A percentile compares a stretch with the other conserved stretches of the same genome.
phyloP scores from a whole-genome alignment of 2,888 invertebrate species.

The Coelopa pilipes region DNA sequence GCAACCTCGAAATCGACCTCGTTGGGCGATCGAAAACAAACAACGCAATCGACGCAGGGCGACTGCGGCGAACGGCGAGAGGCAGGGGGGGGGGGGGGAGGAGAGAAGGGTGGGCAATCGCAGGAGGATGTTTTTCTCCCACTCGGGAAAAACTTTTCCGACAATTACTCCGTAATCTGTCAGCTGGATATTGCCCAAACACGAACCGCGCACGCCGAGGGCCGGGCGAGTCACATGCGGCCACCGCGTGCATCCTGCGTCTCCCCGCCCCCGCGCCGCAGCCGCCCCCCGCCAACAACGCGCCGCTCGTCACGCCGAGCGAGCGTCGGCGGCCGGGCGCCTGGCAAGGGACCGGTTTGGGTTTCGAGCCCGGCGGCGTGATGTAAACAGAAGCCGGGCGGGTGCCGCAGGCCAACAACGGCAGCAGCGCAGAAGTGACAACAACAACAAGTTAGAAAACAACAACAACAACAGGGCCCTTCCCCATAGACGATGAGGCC shows the following conservation, averaged over 20 bases:
- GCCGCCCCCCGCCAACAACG: no score
- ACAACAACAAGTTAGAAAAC: neutral
- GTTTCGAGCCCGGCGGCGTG: slow-evolving; percentile 2
- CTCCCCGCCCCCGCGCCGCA: neutral
- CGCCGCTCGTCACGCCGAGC: neutral
- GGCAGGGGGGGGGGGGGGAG: neutral
- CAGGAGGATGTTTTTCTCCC: neutral
- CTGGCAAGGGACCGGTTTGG: neutral
- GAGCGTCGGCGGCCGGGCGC: slow-evolving; percentile 6
- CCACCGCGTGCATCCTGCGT: slow-evolving; percentile 8
- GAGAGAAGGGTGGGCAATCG: neutral
- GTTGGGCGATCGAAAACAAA: neutral
- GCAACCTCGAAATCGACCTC: neutral
- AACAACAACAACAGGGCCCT: neutral
- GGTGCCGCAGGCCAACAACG: no score
- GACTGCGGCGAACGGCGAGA: neutral
- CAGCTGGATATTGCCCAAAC: slow-evolving; percentile 17
- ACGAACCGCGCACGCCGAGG: neutral
- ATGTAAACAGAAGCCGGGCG: neutral
- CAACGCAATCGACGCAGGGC: neutral
- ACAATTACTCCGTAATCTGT: slow-evolving; percentile 31
- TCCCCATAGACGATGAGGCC: neutral
- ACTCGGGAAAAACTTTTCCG: neutral
- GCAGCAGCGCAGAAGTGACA: no score
- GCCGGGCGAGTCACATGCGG: slow-evolving; percentile 15